These are phyloP conservation scores for Tetranychus piercei DNA, from an alignment of 2,888 invertebrate genomes.

Conservation along the genomic window DNA sequence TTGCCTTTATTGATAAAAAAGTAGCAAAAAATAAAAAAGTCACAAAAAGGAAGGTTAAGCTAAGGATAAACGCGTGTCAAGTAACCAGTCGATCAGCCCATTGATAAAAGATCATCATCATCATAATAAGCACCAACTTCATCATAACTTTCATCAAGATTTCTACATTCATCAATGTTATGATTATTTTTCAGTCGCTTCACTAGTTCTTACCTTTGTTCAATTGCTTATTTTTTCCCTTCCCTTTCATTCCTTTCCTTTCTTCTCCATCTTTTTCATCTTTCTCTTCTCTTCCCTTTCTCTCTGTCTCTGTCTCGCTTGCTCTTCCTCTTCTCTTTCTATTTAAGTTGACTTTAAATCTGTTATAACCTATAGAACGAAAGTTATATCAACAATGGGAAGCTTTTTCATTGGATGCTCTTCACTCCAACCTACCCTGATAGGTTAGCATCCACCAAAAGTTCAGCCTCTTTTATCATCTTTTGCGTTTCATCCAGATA, in stretches of 20 bases:
- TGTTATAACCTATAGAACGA: too few species aligned
- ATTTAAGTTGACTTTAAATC: neutral
- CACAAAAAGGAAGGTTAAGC: neutral
- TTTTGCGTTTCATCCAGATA: too few species aligned
- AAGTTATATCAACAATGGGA: too few species aligned
- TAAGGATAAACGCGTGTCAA: neutral
- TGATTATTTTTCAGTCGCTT: too few species aligned
- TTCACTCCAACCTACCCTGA: too few species aligned
- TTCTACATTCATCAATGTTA: too few species aligned
- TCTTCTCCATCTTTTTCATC: neutral
- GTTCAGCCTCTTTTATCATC: too few species aligned
- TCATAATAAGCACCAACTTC: neutral
- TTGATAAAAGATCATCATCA: neutral
- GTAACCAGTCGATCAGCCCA: neutral
- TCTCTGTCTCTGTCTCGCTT: neutral
- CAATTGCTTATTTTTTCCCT: too few species aligned
- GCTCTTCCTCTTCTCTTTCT: neutral
- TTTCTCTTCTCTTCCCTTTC: neutral
- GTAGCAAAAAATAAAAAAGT: neutral
- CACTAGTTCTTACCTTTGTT: too few species aligned
- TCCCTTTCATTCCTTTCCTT: neutral
- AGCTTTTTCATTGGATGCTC: too few species aligned
- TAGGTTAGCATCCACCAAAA: too few species aligned
- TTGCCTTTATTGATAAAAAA: neutral
- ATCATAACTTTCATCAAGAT: too few species aligned